Evolutionary conservation across 1,140 invertebrate genomes (phyloP).

Genomic region (roundworm (Caenorhabditis elegans)): DNA sequence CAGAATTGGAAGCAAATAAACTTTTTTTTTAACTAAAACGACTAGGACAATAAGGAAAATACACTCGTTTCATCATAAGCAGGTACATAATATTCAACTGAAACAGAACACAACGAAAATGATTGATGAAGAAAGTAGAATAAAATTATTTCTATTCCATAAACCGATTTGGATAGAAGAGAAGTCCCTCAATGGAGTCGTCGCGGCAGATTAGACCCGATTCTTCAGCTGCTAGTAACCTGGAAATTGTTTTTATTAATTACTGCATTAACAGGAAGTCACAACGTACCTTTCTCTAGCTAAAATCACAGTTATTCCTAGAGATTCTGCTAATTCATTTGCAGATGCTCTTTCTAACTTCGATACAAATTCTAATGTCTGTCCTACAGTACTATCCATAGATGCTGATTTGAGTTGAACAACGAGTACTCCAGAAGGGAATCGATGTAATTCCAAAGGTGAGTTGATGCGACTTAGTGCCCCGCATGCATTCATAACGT

Average conservation of each 20-base stretch:
- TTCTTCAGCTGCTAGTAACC: constrained; percentile 67
- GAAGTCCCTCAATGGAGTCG: constrained; percentile 68
- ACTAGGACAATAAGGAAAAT: not conserved
- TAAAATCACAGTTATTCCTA: constrained; percentile 68
- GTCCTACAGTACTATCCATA: constrained; percentile 67
- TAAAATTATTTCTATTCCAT: constrained; percentile 4
- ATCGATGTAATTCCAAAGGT: constrained; percentile 67
- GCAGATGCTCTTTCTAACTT: constrained; percentile 66
- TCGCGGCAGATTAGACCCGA: constrained; percentile 67
- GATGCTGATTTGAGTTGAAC: constrained; percentile 67
- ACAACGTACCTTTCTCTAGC: constrained; percentile 67
- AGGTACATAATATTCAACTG: not conserved
- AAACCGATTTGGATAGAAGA: constrained; percentile 68
- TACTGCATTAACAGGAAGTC: not conserved
- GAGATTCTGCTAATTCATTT: constrained; percentile 66
- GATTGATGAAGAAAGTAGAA: not conserved
- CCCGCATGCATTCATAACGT: constrained; percentile 69
- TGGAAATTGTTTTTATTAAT: constrained; percentile 51
- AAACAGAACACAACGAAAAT: too few species aligned
- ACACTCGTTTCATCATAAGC: constrained; percentile 24
- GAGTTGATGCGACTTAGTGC: constrained; percentile 67
- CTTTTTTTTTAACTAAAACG: not conserved
- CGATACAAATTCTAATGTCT: constrained; percentile 66
- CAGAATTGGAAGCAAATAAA: not conserved
- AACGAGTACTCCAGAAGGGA: constrained; percentile 69